Evolutionary conservation across 2,113 vertebrate species (phyloP).

Genomic region (Tetrax tetrax): DNA sequence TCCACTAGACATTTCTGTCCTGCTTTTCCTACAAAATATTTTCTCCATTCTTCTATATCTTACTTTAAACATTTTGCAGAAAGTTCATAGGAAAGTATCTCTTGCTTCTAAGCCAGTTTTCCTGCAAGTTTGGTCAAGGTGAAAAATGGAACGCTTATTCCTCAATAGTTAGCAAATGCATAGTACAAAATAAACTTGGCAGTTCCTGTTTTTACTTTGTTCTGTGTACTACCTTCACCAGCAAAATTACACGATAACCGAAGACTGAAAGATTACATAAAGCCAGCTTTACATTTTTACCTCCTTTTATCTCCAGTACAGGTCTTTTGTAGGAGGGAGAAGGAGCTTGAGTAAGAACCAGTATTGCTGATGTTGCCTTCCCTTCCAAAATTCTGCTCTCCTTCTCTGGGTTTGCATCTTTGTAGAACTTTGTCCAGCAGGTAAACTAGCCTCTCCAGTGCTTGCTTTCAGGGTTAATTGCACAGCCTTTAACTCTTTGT

Average conservation of each 20-base stretch:
- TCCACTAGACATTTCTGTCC: background rate
- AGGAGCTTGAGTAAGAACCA: background rate
- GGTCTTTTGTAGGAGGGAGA: background rate
- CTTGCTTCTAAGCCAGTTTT: background rate
- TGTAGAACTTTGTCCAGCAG: slow-evolving; percentile 25
- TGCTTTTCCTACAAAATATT: background rate
- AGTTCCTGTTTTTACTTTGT: background rate
- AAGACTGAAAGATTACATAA: background rate
- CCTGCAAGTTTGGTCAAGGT: background rate
- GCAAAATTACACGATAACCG: background rate
- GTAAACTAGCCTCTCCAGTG: background rate
- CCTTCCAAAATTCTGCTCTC: background rate
- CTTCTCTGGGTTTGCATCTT: background rate
- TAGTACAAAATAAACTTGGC: background rate
- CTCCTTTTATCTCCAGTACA: background rate
- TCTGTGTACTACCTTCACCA: background rate
- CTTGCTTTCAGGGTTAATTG: background rate
- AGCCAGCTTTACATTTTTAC: slow-evolving; percentile 30
- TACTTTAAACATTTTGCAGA: background rate
- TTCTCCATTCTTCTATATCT: background rate
- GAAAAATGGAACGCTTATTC: background rate
- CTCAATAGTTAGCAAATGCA: background rate
- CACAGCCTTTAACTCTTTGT: slow-evolving; percentile 20
- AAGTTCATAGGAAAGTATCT: background rate
- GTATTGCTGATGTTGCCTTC: background rate